Evolutionary conservation across 2,888 invertebrate genomes (phyloP), one percentile per base, ranked within the genome.

Genomic region (Pristionchus mayeri): DNA sequence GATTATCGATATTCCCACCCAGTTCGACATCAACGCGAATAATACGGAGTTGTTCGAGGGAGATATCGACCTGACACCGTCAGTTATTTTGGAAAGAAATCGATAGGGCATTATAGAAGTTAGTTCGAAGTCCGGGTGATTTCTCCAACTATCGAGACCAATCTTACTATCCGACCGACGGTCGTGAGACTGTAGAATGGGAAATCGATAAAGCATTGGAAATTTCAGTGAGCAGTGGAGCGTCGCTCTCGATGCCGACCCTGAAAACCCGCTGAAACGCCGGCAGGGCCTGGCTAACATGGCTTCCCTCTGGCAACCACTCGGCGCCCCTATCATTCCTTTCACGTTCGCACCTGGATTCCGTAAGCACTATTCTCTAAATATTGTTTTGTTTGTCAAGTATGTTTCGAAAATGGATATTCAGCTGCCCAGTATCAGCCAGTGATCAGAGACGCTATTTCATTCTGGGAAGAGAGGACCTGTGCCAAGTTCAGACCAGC

Each of bases 401-500:
- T n/a, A n/a, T n/a, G n/a, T n/a, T n/a, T n/a, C n/a, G 9, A 67
- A 9, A 37, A 21, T 67, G 24, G 24, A 34, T 78, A n/a, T 78
- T 0, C 48, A 78, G 76, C 76, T 0, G 34, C 76, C 48, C 76
- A 78, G 18, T 50, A 50, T 24, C 76, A 78, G 18, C 50, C 24
- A 27, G 50, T 50, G 21, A 34, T 78, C 30, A 9, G 24, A 9
- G 76, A 48, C 21, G 76, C 50, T 0, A 80, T 80, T 3, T 16
- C 34, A 0, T 80, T 80, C 37, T 80, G 80, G 80, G 80, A 80
- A 40, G 24, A 54, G 13, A n/a, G 80, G 27, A 80, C 80, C 0
- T 80, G 80, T 16, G 80, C 80, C 37, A 80, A 54, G 57, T 80
- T 54, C 80, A 37, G 57, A 40, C 57, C 27, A 21, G 80, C 80